These are phyloP conservation scores for Chitala chitala DNA, from an alignment of 2,113 vertebrate species.

Conservation along the genomic window DNA sequence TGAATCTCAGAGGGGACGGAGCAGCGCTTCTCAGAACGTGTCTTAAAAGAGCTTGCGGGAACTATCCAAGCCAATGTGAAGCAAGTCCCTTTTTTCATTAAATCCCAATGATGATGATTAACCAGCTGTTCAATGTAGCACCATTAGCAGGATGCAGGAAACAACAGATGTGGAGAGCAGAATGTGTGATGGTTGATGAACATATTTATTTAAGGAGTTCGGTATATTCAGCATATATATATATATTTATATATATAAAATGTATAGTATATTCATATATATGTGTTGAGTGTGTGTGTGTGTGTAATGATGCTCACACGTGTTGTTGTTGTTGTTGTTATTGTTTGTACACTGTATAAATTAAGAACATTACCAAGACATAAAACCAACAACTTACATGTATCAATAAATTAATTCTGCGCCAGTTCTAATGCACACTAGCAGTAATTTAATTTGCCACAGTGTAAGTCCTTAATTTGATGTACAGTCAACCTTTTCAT, in stretches of 20 bases:
- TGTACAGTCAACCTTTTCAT: background rate
- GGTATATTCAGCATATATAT: background rate
- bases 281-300: background rate
- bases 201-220: background rate
- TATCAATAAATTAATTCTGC: background rate
- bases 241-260: background rate
- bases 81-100: background rate
- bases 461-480: background rate
- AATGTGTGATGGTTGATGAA: background rate
- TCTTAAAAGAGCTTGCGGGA: background rate
- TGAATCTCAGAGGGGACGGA: slow-evolving; percentile 7
- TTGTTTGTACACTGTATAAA: too few relatives aligned
- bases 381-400: background rate
- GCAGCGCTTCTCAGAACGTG: background rate
- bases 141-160: background rate
- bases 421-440: background rate
- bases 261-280: too few relatives aligned
- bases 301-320: background rate
- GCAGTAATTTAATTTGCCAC: background rate
- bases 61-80: background rate
- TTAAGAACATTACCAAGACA: background rate
- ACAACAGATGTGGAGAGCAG: slow-evolving; percentile 19
- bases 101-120: slow-evolving; percentile 21
- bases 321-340: too few relatives aligned
- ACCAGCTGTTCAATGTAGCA: slow-evolving; percentile 19